Base-by-base conservation (phyloP, 2,888 invertebrate genomes). In the Chouioia cunea region DNA sequence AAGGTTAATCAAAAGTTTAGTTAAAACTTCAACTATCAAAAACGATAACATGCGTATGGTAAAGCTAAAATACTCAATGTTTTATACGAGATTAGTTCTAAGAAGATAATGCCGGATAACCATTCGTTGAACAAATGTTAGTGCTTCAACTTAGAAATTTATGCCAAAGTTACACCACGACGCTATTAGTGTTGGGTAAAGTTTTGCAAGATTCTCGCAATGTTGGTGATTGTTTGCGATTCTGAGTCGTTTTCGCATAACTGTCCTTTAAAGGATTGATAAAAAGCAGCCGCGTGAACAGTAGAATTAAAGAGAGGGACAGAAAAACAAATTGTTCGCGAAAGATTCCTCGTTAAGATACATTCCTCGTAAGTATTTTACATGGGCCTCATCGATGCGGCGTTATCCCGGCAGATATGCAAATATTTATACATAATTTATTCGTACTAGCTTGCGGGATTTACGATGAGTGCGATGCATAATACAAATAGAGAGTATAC, bases 261-360 rank as follows among this genome's bases (percentile, higher is more conserved):
- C 46, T 47, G 57, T 63, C 63, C 58, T 52, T 67, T 44, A 54
- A 60, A 66, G 47, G 66, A 64, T 67, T 54, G 6, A 27, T 27
- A 22, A 57, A 58, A 58, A 56, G 46, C 54, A 52, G n/a, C 52
- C 16, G 15, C 16, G 23, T 10, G 12, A 2, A 23, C n/a, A 14
- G 50, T 4, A 27, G 27, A n/a, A n/a, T 27, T 27, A 27, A 27
- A 10, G 10, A 12, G 52, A 10, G 22, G 12, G 18, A 58, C 18
- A 23, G 44, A 67, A 14, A 62, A 27, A 36, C 2, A 36, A 36
- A 36, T 4, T 3, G 4, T 58, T 57, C 20, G 36, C 58, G 44
- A 71, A 10, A 36, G 67, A 71, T 71, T 64, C 67, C 64, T 59
- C 64, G 59, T 63, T 53, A 59, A 71, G 71, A 67, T 67, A 71